Evolutionary conservation across 2,888 invertebrate species (phyloP).

Genomic region (Meliscaeva auricollis): DNA sequence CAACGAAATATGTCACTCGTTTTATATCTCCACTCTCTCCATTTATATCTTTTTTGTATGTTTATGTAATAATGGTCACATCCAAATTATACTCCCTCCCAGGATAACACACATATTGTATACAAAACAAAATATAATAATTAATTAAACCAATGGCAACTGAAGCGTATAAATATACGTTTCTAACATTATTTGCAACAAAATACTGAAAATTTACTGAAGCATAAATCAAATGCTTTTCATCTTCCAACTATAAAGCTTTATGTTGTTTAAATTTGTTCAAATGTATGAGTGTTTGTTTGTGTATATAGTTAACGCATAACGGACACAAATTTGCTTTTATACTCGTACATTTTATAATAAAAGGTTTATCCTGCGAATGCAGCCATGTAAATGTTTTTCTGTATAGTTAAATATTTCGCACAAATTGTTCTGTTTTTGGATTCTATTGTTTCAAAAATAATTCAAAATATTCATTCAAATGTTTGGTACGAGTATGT

Average conservation of each 20-base stretch:
- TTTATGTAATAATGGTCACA: background rate
- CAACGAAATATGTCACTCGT: slow-evolving; percentile 61
- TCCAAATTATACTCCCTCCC: slow-evolving; percentile 32
- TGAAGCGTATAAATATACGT: slow-evolving; percentile 70
- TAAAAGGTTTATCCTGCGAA: slow-evolving; percentile 56
- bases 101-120: slow-evolving; percentile 13
- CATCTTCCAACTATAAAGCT: slow-evolving; percentile 40
- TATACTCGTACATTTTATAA: background rate
- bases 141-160: slow-evolving; percentile 67
- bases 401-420: slow-evolving; percentile 18
- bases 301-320: background rate
- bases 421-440: slow-evolving; percentile 54
- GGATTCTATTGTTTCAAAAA: slow-evolving; percentile 60
- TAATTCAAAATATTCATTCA: slow-evolving; percentile 39
- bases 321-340: background rate
- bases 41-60: background rate
- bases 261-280: slow-evolving; percentile 8
- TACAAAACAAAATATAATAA: slow-evolving; percentile 48
- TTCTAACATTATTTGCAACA: slow-evolving; percentile 67
- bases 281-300: background rate
- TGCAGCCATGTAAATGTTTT: slow-evolving; percentile 20
- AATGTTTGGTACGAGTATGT: no score
- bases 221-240: slow-evolving; percentile 72
- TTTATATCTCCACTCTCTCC: background rate
- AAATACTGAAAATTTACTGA: slow-evolving; percentile 72